phyloP scores from a whole-genome alignment of 2,797 vertebrate species.

The Prunella strophiata region DNA sequence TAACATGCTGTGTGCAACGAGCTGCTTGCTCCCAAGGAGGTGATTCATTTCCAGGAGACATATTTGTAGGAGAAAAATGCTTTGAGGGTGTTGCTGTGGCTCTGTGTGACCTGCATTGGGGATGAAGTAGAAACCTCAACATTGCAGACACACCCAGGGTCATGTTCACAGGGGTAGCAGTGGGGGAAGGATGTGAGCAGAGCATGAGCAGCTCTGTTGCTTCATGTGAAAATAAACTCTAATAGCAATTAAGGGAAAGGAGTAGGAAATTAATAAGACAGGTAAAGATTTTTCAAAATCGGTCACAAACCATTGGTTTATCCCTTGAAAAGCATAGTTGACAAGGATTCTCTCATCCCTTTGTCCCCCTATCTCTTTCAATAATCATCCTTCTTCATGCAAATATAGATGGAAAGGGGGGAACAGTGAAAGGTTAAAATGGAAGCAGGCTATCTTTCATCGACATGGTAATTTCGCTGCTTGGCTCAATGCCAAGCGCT shows the following conservation, averaged over 20 bases:
- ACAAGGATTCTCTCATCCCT: slow-evolving; percentile 39
- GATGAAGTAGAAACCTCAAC: not conserved
- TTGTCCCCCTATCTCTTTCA: slow-evolving; percentile 52
- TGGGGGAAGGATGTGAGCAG: not conserved
- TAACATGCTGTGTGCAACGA: not conserved
- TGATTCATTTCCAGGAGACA: slow-evolving; percentile 2
- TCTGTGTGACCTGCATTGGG: slow-evolving; percentile 28
- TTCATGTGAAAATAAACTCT: slow-evolving; percentile 32
- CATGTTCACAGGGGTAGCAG: not conserved
- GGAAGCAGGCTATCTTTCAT: slow-evolving; percentile 69
- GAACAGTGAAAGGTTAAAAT: slow-evolving; percentile 75
- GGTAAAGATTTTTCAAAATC: slow-evolving; percentile 20
- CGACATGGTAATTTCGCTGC: slow-evolving; percentile 68
- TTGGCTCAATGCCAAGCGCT: slow-evolving; percentile 68
- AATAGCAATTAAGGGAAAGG: slow-evolving; percentile 30
- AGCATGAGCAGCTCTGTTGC: not conserved
- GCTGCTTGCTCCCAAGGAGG: slow-evolving; percentile 8
- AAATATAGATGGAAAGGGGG: slow-evolving; percentile 63
- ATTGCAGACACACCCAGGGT: not conserved
- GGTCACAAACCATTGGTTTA: slow-evolving; percentile 27
- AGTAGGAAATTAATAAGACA: slow-evolving; percentile 23
- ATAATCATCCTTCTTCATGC: slow-evolving; percentile 62
- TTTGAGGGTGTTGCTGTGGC: slow-evolving; percentile 11
- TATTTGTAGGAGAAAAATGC: not conserved
- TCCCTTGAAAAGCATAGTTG: slow-evolving; percentile 15